Conservation (phyloP, 2,888 invertebrate genomes). For the Macaria notata region DNA sequence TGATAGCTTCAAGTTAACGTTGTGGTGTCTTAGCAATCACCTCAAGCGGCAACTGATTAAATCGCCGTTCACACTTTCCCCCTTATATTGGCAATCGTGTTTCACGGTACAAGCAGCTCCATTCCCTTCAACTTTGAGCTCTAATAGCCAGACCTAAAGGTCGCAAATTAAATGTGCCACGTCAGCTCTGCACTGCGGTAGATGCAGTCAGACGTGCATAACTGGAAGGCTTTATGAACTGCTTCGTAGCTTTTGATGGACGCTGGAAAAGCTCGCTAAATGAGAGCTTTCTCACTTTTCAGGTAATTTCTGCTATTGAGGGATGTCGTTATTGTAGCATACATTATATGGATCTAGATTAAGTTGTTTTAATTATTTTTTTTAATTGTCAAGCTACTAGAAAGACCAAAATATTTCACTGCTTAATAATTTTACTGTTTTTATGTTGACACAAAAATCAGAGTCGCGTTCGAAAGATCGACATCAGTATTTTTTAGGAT, state of each 20-base stretch:
- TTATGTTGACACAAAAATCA: no score
- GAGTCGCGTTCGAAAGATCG: no score
- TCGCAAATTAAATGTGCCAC: slow-evolving; percentile 9
- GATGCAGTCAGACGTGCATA: slow-evolving; percentile 20
- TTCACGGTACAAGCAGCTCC: slow-evolving; percentile 6
- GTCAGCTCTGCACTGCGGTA: slow-evolving; percentile 23
- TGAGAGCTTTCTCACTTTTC: not conserved
- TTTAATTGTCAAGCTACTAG: no score
- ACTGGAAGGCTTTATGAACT: slow-evolving; percentile 10
- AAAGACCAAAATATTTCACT: no score
- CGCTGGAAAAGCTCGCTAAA: not conserved
- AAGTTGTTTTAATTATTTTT: no score
- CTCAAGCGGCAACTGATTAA: slow-evolving; percentile 5
- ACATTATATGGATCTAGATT: no score
- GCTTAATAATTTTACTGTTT: no score
- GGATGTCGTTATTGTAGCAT: no score
- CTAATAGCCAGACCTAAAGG: slow-evolving; percentile 1
- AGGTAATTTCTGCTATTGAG: no score
- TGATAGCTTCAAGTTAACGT: no score
- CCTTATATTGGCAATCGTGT: slow-evolving; percentile 17
- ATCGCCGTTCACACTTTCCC: slow-evolving; percentile 15
- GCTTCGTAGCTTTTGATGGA: slow-evolving; percentile 1
- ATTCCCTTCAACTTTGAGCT: slow-evolving; percentile 5
- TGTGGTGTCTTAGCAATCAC: not conserved
- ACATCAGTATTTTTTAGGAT: no score